Evolutionary conservation across 2,113 vertebrate species (phyloP), one percentile per base, ranked within the genome.

Genomic region (Gymnorhina tibicen): DNA sequence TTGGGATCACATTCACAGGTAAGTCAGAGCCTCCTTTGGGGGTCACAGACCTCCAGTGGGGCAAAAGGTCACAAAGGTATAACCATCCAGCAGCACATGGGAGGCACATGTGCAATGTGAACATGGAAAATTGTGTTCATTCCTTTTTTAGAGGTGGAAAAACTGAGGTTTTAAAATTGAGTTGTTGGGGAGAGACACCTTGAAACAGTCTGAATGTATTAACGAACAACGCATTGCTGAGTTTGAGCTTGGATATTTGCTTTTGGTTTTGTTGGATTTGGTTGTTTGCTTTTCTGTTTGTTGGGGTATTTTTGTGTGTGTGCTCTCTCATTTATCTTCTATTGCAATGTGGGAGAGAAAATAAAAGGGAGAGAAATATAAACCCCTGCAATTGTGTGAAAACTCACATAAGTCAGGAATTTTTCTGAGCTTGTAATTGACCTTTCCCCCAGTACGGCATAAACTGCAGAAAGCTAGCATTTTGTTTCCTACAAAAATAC

Each of bases 1-100:
- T 84, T 95, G 85, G 78, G 68, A 88, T 82, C 79, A 86, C 85
- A 86, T 77, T 93, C 85, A 75, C 63, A 81, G 69, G 47, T 92
- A 89, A 88, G 73, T 44, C 49, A 86, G 42, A 89, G 22, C 24
- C 42, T 84, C 47, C 46, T 91, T 33, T 47, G 52, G 42, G 78
- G 39, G 68, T 70, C 72, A 75, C 32, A 80, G 59, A 21, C 21
- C 28, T 83, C 37, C n/a, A 23, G 24, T 28, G 58, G 69, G 33
- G 32, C 52, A 82, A 73, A 82, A 58, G 14, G 3, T 37, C 69
- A 33, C 15, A 78, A 73, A 26, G 3, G 9, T 46, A 6, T 23
- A 56, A 49, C 42, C 41, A 55, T 41, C 42, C 13, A 30, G 11
- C 47, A 49, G 60, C 26, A 70, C 21, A 33, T 9, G 58, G n/a